phyloP scores from a whole-genome alignment of 1,140 invertebrate species.

The Sycophila sp. region DNA sequence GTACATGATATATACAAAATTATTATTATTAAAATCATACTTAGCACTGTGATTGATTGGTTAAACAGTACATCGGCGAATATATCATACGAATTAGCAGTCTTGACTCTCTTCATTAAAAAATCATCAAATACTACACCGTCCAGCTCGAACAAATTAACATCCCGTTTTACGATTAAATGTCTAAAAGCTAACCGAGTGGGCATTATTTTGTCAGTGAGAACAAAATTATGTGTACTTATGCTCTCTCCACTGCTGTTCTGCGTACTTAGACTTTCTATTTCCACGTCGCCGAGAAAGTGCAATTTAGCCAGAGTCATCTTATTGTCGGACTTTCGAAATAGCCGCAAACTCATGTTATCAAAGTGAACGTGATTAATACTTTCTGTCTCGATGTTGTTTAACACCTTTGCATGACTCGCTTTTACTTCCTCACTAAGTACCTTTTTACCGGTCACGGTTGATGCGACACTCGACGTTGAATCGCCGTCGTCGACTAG shows the following conservation, averaged over 20 bases:
- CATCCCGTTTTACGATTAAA: slow-evolving; percentile 40
- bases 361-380: slow-evolving; percentile 47
- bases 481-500: slow-evolving; percentile 34
- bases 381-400: slow-evolving; percentile 35
- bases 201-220: slow-evolving; percentile 42
- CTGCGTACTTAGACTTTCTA: slow-evolving; percentile 42
- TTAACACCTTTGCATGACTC: slow-evolving; percentile 25
- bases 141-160: slow-evolving; percentile 45
- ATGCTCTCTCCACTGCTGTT: too few relatives aligned
- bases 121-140: slow-evolving; percentile 49
- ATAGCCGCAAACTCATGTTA: slow-evolving; percentile 45
- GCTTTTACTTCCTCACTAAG: too few relatives aligned
- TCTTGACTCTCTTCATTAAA: slow-evolving; percentile 44
- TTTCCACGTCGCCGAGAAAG: slow-evolving; percentile 39
- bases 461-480: slow-evolving; percentile 42
- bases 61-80: slow-evolving; percentile 47
- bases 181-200: slow-evolving; percentile 44
- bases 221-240: slow-evolving; percentile 40
- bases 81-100: slow-evolving; percentile 46
- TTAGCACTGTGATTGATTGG: slow-evolving; percentile 41
- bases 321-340: slow-evolving; percentile 42
- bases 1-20: neutral
- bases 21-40: slow-evolving; percentile 40
- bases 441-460: slow-evolving; percentile 44
- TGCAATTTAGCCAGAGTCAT: slow-evolving; percentile 38